Conservation (phyloP, 2,797 vertebrate species). For the Masticophis lateralis region DNA sequence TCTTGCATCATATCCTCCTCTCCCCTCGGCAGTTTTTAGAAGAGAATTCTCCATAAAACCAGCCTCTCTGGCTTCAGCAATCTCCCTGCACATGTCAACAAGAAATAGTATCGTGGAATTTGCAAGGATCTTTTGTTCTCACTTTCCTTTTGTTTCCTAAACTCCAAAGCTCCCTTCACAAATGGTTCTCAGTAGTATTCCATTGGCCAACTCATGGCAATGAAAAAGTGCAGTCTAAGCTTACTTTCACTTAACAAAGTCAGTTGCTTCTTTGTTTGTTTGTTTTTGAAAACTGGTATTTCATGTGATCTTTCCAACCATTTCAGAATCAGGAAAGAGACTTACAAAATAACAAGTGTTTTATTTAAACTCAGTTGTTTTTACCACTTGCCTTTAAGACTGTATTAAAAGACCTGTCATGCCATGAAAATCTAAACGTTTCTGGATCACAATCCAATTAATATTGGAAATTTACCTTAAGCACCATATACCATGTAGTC, state of each 20-base stretch:
- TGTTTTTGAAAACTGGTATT: background rate
- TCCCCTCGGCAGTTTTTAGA: background rate
- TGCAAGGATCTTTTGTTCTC: conserved; percentile 52
- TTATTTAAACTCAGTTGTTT: background rate
- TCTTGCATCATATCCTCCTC: background rate
- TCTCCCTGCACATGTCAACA: conserved; percentile 43
- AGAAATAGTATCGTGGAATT: conserved; percentile 29
- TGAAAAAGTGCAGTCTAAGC: background rate
- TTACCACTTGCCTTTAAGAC: background rate
- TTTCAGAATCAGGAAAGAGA: background rate
- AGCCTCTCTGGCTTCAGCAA: conserved; percentile 51
- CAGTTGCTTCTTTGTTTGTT: background rate
- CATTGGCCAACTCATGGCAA: conserved; percentile 33
- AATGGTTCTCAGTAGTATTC: conserved; percentile 36
- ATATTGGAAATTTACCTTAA: background rate
- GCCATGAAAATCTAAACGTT: background rate
- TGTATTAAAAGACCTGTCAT: background rate
- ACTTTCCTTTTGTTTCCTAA: conserved; percentile 47
- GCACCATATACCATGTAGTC: too few relatives aligned
- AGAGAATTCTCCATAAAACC: conserved; percentile 49
- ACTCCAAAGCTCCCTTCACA: conserved; percentile 22
- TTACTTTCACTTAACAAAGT: background rate
- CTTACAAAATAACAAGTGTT: background rate
- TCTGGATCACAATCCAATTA: background rate
- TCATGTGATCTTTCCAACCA: background rate